A percentile compares a stretch with the other conserved stretches of the same genome.
Evolutionary conservation across 1,140 invertebrate species (phyloP).

Genomic region (Bombus affinis): DNA sequence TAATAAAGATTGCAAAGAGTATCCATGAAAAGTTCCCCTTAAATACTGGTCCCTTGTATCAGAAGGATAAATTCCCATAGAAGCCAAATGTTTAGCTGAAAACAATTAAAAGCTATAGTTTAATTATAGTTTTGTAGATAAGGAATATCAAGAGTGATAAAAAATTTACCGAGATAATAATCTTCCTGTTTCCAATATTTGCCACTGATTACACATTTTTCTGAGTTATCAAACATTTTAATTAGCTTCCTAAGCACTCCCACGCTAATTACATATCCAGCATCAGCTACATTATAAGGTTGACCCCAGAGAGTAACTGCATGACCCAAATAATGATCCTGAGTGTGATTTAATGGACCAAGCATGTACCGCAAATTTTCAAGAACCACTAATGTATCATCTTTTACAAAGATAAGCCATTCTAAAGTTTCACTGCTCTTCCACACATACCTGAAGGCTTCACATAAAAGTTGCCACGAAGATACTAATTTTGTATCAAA

Average conservation of each 20-base stretch:
- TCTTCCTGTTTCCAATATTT: slow-evolving; percentile 84
- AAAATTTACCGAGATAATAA: slow-evolving; percentile 82
- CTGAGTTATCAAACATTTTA: slow-evolving; percentile 76
- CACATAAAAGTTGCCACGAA: slow-evolving; percentile 81
- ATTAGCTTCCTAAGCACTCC: slow-evolving; percentile 75
- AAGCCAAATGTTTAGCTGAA: slow-evolving; percentile 81
- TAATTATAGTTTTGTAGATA: background rate
- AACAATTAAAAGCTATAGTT: background rate
- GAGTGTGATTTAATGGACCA: slow-evolving; percentile 74
- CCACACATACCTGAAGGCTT: slow-evolving; percentile 77
- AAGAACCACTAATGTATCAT: slow-evolving; percentile 81
- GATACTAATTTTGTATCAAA: slow-evolving; percentile 75
- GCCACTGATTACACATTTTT: slow-evolving; percentile 79
- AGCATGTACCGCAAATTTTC: slow-evolving; percentile 82
- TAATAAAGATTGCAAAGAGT: slow-evolving; percentile 81
- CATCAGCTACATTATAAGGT: slow-evolving; percentile 81
- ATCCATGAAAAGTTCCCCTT: slow-evolving; percentile 82
- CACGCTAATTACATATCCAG: slow-evolving; percentile 83
- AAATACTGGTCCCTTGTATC: slow-evolving; percentile 82
- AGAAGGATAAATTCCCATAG: slow-evolving; percentile 78
- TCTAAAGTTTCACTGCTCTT: slow-evolving; percentile 57
- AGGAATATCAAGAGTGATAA: background rate
- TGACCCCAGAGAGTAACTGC: slow-evolving; percentile 81
- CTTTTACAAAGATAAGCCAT: slow-evolving; percentile 82
- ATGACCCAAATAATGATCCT: slow-evolving; percentile 83